phyloP scores from a whole-genome alignment of 1,140 invertebrate species.

The Ceratitis capitata region DNA sequence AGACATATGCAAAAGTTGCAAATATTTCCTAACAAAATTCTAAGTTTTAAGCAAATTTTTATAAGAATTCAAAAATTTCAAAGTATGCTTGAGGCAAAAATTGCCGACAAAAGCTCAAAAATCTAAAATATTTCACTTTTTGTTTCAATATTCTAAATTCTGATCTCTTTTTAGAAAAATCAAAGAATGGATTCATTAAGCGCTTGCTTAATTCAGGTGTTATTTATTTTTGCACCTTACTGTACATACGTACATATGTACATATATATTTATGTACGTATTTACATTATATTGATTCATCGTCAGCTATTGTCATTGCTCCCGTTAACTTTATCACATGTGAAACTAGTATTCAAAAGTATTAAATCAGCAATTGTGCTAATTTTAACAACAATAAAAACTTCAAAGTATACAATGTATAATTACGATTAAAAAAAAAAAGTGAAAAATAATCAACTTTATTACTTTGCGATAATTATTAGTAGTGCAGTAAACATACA shows the following conservation, averaged over 20 bases:
- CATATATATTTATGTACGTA: background rate
- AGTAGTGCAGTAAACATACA: background rate
- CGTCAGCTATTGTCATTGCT: background rate
- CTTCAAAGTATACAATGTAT: background rate
- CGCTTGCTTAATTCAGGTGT: no score
- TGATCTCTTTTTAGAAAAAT: no score
- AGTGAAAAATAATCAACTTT: background rate
- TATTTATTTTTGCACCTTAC: no score
- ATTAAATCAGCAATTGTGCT: slow-evolving; percentile 13
- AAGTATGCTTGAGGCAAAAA: no score
- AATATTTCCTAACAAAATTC: no score
- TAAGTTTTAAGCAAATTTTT: no score
- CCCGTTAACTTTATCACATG: slow-evolving; percentile 9
- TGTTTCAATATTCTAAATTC: no score
- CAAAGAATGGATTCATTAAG: no score
- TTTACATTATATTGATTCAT: background rate
- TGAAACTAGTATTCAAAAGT: background rate
- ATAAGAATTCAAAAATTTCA: no score
- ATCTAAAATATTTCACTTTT: no score
- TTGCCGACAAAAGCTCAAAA: no score
- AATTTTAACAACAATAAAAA: background rate
- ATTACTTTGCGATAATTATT: background rate
- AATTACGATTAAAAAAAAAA: background rate
- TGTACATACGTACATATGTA: background rate
- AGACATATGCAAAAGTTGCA: no score